phyloP scores from a whole-genome alignment of 2,797 vertebrate species.

The Enteromius unitaeniatus region DNA sequence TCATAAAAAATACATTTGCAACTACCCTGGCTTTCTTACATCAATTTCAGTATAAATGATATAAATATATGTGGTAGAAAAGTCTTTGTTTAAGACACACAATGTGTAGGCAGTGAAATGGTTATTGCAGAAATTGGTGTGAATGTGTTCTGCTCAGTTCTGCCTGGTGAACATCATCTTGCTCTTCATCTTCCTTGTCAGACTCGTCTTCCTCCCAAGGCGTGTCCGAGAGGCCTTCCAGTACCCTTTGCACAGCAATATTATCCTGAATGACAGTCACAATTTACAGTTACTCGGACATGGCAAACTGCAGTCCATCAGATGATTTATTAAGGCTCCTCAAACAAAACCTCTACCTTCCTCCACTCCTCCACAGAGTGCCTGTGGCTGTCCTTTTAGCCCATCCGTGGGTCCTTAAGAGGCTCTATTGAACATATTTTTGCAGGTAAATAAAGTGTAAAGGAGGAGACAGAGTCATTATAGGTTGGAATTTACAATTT shows the following conservation, averaged over 20 bases:
- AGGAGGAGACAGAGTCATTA: neutral
- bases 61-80: neutral
- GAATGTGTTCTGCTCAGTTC: neutral
- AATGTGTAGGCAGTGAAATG: slow-evolving; percentile 13
- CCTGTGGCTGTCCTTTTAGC: neutral
- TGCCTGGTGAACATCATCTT: slow-evolving; percentile 1
- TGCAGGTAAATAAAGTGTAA: neutral
- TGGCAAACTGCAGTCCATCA: slow-evolving; percentile 25
- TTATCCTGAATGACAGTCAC: slow-evolving; percentile 17
- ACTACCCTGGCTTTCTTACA: neutral
- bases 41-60: slow-evolving; percentile 6
- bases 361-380: neutral
- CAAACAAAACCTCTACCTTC: neutral
- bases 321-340: slow-evolving; percentile 35
- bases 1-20: slow-evolving; percentile 36
- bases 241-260: slow-evolving; percentile 27
- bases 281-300: slow-evolving; percentile 34
- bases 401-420: neutral
- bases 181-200: slow-evolving; percentile 21
- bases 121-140: neutral
- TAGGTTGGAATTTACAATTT: neutral
- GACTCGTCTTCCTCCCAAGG: slow-evolving; percentile 4
- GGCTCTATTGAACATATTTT: neutral
- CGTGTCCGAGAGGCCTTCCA: neutral
- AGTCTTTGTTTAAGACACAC: slow-evolving; percentile 13